Evolutionary conservation across 2,888 invertebrate genomes (phyloP), one percentile per base, ranked within the genome.

Genomic region (Drosophila merina): DNA sequence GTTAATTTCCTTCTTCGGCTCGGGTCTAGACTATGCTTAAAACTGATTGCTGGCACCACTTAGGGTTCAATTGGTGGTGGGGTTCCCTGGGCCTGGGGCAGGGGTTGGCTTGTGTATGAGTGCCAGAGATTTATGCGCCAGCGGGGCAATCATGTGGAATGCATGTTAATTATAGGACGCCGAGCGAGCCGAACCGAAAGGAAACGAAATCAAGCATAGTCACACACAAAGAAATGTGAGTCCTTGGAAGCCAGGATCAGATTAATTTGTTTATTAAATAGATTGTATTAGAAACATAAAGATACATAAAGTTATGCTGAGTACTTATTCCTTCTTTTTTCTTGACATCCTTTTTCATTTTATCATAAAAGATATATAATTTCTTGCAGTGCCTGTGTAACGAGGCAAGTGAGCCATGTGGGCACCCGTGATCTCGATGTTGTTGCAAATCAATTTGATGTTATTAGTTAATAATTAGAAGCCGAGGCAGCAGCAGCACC

Each of bases 381-480:
- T 20, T 30, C 40, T 20, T 40, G 1, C 40, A 26, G 48, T 62
- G 60, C 31, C 14, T 3, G 48, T n/a, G 25, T 7, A 71, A 7
- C 42, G 36, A 62, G 33, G 49, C 40, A 44, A 66, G 66, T 64
- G 42, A 48, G 51, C 51, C 49, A 40, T 45, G 73, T 63, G 48
- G 74, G 47, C 36, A 36, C 36, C 50, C 36, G 31, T 60, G 56
- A 44, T 60, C 60, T 54, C 52, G 52, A 72, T 83, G 84, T 78
- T 86, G 87, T 84, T 81, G 84, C 82, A 88, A 85, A 85, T 85
- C 84, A 85, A 85, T 85, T 88, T 85, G 77, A 88, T 88, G 87
- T 85, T 85, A 85, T 85, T 85, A 85, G 84, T 85, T 85, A 85
- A 85, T 85, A 85, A 85, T 83, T 83, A 83, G 84, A 72, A 80